Conservation (phyloP, 2,113 vertebrate genomes). For the Serilophus lunatus region DNA sequence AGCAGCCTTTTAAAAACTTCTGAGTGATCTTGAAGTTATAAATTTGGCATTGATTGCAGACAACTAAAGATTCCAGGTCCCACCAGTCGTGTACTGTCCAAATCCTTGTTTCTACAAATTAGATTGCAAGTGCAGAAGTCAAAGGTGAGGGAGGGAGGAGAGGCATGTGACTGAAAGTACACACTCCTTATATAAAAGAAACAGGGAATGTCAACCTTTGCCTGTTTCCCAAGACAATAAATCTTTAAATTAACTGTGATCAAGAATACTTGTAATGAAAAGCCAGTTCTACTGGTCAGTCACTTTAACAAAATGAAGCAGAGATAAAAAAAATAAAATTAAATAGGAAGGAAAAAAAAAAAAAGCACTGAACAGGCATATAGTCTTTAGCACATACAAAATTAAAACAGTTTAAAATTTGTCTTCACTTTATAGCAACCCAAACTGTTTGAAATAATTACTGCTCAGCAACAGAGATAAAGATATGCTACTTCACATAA, state of each 20-base stretch:
- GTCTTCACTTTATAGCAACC: constrained; percentile 12
- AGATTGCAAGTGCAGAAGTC: neutral
- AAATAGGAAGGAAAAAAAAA: neutral
- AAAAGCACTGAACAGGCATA: neutral
- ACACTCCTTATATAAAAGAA: neutral
- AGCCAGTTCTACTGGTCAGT: neutral
- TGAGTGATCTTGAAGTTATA: neutral
- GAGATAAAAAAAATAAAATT: neutral
- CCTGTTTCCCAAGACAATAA: neutral
- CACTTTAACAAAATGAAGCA: constrained; percentile 3
- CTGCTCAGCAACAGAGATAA: constrained; percentile 35
- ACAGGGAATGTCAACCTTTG: neutral
- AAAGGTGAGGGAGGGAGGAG: neutral
- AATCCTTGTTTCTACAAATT: neutral
- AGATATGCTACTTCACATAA: constrained; percentile 17
- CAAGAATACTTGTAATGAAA: neutral
- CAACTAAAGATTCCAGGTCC: neutral
- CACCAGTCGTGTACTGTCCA: neutral
- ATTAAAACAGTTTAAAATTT: constrained; percentile 25
- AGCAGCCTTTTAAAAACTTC: neutral
- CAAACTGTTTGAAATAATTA: constrained; percentile 24
- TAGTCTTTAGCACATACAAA: neutral
- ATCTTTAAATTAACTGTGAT: constrained; percentile 28
- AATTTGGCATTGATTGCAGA: neutral
- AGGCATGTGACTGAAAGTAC: neutral